Conservation (phyloP, 1,140 invertebrate genomes). For the Lordiphosa collinella region DNA sequence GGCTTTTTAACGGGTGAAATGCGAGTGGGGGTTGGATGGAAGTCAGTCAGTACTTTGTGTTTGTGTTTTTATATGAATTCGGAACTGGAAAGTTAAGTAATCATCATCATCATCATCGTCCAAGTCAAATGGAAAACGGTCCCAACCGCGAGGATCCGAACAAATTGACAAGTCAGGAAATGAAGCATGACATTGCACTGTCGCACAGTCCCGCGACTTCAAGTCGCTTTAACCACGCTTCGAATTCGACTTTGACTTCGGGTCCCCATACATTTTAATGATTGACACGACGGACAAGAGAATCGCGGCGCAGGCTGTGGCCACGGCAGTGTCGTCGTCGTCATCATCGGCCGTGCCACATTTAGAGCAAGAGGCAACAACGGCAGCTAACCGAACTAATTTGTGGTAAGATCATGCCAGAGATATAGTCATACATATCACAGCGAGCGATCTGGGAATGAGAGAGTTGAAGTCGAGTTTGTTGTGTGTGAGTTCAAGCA, state of each 20-base stretch:
- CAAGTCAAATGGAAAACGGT: constrained; percentile 13
- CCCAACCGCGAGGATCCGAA: constrained; percentile 14
- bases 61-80: too few species aligned
- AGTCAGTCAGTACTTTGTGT: too few species aligned
- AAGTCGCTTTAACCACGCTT: constrained; percentile 50
- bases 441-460: constrained; percentile 53
- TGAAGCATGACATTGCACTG: constrained; percentile 75
- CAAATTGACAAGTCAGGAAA: constrained; percentile 76
- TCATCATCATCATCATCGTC: constrained; percentile 3
- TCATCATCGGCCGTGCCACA: constrained; percentile 25
- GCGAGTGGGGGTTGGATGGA: not conserved
- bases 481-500: constrained; percentile 61
- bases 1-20: not conserved
- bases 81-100: not conserved
- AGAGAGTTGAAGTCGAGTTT: constrained; percentile 31
- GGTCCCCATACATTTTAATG: constrained; percentile 44
- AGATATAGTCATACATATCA: constrained; percentile 74
- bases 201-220: constrained; percentile 42
- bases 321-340: not conserved
- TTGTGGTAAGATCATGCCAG: constrained; percentile 76
- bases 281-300: constrained; percentile 38
- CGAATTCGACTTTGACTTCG: constrained; percentile 47
- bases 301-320: constrained; percentile 17
- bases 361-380: constrained; percentile 44
- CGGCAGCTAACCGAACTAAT: constrained; percentile 76